Evolutionary conservation across 2,888 invertebrate genomes (phyloP), one percentile per base, ranked within the genome.

Genomic region (Phania funesta): DNA sequence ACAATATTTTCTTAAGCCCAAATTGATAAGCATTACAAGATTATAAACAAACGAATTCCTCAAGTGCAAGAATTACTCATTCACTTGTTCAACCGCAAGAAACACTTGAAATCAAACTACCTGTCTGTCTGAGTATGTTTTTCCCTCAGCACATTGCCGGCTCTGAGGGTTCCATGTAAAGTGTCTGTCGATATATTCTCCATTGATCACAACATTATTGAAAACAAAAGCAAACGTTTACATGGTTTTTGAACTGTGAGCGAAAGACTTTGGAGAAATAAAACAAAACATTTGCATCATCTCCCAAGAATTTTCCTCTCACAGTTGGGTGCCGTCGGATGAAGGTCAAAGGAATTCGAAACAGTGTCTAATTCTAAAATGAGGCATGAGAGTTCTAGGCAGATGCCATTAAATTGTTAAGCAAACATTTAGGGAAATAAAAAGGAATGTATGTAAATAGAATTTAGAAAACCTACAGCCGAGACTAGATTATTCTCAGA

Each of bases 21-120:
- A 65, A 74, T 78, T 82, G 82, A 82, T 82, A 82, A 82, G 74
- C 78, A 24, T 74, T 77, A 74, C 74, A 74, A 70, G 74, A 50
- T 58, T 74, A 64, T 65, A 78, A 73, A 82, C 58, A 74, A 74
- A 82, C 68, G 70, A 68, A 68, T 50, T 68, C 38, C 29, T 46
- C 22, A 41, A 22, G 22, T 3, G 26, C 54, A 73, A 67, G 68
- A 77, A 73, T 81, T 68, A 81, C 64, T 81, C 81, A 81, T 46
- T 65, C 70, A 70, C 46, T 80, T 68, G 67, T 68, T 32, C n/a
- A 54, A 46, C 29, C 52, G 22, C 32, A 60, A 64, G 11, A 35
- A 52, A 38, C 4, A 32, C 35, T 58, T 58, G 24, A 35, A 38
- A 50, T 56, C 44, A 16, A 70, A 48, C 52, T 35, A 38, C 22